Evolutionary conservation across 2,797 vertebrate genomes (phyloP), one percentile per base, ranked within the genome.

Genomic region (Chrysocyon brachyurus): DNA sequence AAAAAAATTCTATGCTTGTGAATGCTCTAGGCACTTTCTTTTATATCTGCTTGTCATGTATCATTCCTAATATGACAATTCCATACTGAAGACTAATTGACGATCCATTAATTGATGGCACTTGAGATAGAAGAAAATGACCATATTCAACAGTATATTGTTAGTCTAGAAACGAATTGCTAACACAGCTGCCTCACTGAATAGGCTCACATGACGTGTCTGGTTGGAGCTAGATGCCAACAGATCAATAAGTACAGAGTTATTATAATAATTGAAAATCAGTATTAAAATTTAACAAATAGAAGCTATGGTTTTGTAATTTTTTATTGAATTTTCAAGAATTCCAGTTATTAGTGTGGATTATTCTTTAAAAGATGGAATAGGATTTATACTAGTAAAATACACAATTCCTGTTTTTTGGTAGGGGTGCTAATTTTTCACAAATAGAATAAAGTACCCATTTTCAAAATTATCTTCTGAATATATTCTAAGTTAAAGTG

Each of bases 271-370:
- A 98, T 93, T 93, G 79, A 97, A 97, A 98, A 77, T 93, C 81
- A 93, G n/a, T 95, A 98, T 98, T 97, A 97, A 95, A 97, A 96
- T 95, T 96, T 91, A 95, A 81, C 91, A 98, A 91, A 87, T 91
- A 56, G 96, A 97, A 96, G 68, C 84, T 19, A 94, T 96, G 40
- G 90, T 96, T 98, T 97, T 94, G 36, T 96, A 95, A 96, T 75
- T 91, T 95, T 95, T 96, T 97, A 91, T 46, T 97, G 93, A 95
- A 95, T 98, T 98, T 97, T 97, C 87, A 91, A 68, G 40, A 97
- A 97, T 97, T 90, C 68, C 3, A 1, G 81, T 78, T 98, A 85
- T 97, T 96, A 95, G 28, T 75, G 12, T 93, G 64, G 56, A 70
- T 64, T 91, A 57, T 93, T 86, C 52, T 93, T 93, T 40, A 94